Evolutionary conservation across 2,113 vertebrate species (phyloP).

Genomic region (Cebidichthys violaceus): DNA sequence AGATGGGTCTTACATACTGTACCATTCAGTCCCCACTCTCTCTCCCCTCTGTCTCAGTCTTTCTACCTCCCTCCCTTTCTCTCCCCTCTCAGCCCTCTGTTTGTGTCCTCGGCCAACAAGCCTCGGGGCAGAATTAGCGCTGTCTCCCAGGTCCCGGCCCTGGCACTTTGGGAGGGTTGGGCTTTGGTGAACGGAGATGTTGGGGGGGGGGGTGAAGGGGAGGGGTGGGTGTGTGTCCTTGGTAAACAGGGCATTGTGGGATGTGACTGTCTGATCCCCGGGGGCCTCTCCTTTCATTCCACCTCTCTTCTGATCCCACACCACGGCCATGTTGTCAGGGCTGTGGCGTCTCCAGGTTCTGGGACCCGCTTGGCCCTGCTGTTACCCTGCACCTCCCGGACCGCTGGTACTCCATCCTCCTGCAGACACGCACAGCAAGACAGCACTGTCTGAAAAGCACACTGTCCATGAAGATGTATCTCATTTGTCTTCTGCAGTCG

Average conservation of each 20-base stretch:
- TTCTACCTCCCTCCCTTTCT: conserved; percentile 38
- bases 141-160: conserved; percentile 82
- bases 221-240: conserved; percentile 75
- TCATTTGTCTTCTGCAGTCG: conserved; percentile 37
- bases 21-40: conserved; percentile 66
- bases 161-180: conserved; percentile 72
- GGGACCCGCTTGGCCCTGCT: conserved; percentile 60
- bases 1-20: conserved; percentile 82
- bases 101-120: conserved; percentile 75
- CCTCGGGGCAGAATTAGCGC: conserved; percentile 81
- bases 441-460: conserved; percentile 22
- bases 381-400: conserved; percentile 55
- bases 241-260: conserved; percentile 84
- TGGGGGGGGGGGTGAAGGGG: conserved; percentile 29
- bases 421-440: not conserved
- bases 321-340: conserved; percentile 45
- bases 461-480: conserved; percentile 38
- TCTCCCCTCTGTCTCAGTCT: conserved; percentile 51
- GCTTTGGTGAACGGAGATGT: conserved; percentile 60
- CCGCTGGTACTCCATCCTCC: conserved; percentile 21
- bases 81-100: conserved; percentile 56
- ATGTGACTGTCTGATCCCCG: conserved; percentile 82
- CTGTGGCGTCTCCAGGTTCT: conserved; percentile 47
- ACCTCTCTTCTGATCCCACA: conserved; percentile 62
- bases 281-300: conserved; percentile 73